Evolutionary conservation across 2,888 invertebrate genomes (phyloP).

Genomic region (Clusia tigrina): DNA sequence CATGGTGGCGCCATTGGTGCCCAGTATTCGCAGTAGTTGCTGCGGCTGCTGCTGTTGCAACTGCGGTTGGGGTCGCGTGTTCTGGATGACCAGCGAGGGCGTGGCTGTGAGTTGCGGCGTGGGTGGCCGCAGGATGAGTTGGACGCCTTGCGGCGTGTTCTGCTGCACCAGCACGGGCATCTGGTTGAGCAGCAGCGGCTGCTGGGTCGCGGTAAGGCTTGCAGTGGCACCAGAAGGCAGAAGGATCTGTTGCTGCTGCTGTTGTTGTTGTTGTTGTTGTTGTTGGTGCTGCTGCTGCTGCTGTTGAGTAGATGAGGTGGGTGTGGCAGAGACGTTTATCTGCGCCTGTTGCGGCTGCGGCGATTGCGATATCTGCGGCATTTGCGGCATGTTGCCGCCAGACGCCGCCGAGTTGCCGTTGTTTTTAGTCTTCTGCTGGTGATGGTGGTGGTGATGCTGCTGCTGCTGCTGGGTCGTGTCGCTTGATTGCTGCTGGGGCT

Average conservation of each 20-base stretch:
- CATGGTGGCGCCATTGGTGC: slow-evolving; percentile 70
- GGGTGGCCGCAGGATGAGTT: slow-evolving; percentile 75
- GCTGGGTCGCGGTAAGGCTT: slow-evolving; percentile 44
- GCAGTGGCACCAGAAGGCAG: slow-evolving; percentile 54
- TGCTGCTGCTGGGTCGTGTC: neutral
- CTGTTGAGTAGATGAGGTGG: slow-evolving; percentile 28
- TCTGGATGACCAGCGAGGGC: slow-evolving; percentile 64
- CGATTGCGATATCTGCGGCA: slow-evolving; percentile 61
- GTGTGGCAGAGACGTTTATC: slow-evolving; percentile 32
- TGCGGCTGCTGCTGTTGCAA: slow-evolving; percentile 65
- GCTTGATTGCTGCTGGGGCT: slow-evolving; percentile 64
- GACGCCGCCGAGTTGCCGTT: slow-evolving; percentile 19
- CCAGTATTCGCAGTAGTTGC: slow-evolving; percentile 70
- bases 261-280: slow-evolving; percentile 40
- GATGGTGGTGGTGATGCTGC: slow-evolving; percentile 36
- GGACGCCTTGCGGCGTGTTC: slow-evolving; percentile 73
- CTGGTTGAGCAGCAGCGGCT: slow-evolving; percentile 63
- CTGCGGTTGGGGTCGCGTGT: slow-evolving; percentile 60
- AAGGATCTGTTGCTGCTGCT: slow-evolving; percentile 59
- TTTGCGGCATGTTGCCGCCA: slow-evolving; percentile 32
- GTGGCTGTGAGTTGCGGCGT: slow-evolving; percentile 66
- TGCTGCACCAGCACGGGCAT: slow-evolving; percentile 71
- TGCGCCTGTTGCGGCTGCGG: slow-evolving; percentile 56
- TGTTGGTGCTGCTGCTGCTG: slow-evolving; percentile 53
- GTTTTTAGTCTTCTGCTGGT: slow-evolving; percentile 42